These are phyloP conservation scores for Protonibea diacanthus DNA, from an alignment of 2,797 vertebrate genomes.

Conservation along the genomic window DNA sequence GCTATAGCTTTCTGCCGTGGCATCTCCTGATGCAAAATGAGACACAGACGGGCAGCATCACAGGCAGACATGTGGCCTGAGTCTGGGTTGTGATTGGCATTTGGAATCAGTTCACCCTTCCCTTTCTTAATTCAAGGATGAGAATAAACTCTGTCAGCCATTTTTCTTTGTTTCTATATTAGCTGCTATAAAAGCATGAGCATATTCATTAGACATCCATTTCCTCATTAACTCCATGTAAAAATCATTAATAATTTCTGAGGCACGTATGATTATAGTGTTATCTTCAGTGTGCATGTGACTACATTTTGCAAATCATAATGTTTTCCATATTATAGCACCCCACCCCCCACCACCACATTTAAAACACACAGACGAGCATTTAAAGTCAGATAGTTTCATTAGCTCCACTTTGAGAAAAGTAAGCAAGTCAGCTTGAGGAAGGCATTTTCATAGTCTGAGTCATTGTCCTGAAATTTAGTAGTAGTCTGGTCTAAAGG, in stretches of 20 bases:
- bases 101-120: slow-evolving; percentile 76
- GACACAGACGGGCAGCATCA: slow-evolving; percentile 75
- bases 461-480: slow-evolving; percentile 10
- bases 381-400: slow-evolving; percentile 38
- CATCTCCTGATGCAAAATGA: slow-evolving; percentile 78
- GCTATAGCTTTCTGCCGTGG: slow-evolving; percentile 75
- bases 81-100: slow-evolving; percentile 83
- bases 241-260: slow-evolving; percentile 9
- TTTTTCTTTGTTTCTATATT: slow-evolving; percentile 78
- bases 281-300: slow-evolving; percentile 5
- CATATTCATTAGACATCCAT: slow-evolving; percentile 12
- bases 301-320: slow-evolving; percentile 26
- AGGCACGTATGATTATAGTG: not conserved
- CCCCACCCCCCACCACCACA: slow-evolving; percentile 4
- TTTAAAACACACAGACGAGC: slow-evolving; percentile 36
- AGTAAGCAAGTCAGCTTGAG: slow-evolving; percentile 32
- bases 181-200: slow-evolving; percentile 36
- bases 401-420: slow-evolving; percentile 32
- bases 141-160: slow-evolving; percentile 77
- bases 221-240: slow-evolving; percentile 15
- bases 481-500: not conserved
- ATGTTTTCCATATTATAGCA: slow-evolving; percentile 22
- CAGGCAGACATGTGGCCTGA: slow-evolving; percentile 78
- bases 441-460: slow-evolving; percentile 7
- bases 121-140: slow-evolving; percentile 76